Evolutionary conservation across 2,888 invertebrate genomes (phyloP).

Genomic region (Meta bourneti): DNA sequence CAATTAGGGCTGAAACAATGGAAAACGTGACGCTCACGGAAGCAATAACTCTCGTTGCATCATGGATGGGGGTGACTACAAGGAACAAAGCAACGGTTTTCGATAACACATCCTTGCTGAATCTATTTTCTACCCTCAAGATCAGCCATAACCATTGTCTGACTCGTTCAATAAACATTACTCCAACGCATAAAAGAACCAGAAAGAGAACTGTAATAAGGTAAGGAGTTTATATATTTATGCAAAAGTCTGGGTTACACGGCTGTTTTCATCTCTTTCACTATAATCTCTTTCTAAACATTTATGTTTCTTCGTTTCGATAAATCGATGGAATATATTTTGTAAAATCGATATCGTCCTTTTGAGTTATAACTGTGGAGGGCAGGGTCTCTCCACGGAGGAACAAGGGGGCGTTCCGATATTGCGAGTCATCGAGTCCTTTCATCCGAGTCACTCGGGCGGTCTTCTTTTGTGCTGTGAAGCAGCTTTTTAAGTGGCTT

Average conservation of each 20-base stretch:
- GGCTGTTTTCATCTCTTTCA: constrained; percentile 42
- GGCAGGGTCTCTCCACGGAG: background rate
- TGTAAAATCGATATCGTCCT: constrained; percentile 36
- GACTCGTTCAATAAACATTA: constrained; percentile 46
- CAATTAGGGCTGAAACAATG: constrained; percentile 28
- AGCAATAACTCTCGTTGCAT: constrained; percentile 15
- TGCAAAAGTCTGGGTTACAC: constrained; percentile 35
- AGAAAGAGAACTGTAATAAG: constrained; percentile 39
- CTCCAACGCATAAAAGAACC: constrained; percentile 18
- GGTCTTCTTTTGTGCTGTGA: no score
- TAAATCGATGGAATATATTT: constrained; percentile 68
- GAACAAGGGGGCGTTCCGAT: constrained; percentile 1
- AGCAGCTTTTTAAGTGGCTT: no score
- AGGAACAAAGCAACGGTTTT: constrained; percentile 44
- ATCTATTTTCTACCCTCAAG: constrained; percentile 18
- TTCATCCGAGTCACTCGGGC: no score
- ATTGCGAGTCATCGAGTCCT: background rate
- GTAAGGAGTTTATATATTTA: constrained; percentile 48
- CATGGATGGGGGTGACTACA: background rate
- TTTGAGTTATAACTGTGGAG: constrained; percentile 24
- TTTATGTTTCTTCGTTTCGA: constrained; percentile 57
- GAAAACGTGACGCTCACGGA: constrained; percentile 15
- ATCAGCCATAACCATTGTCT: constrained; percentile 43
- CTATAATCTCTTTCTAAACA: constrained; percentile 56
- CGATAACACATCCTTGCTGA: constrained; percentile 34